Base-by-base conservation (phyloP, 2,888 invertebrate genomes). In the Empis stercorea region DNA sequence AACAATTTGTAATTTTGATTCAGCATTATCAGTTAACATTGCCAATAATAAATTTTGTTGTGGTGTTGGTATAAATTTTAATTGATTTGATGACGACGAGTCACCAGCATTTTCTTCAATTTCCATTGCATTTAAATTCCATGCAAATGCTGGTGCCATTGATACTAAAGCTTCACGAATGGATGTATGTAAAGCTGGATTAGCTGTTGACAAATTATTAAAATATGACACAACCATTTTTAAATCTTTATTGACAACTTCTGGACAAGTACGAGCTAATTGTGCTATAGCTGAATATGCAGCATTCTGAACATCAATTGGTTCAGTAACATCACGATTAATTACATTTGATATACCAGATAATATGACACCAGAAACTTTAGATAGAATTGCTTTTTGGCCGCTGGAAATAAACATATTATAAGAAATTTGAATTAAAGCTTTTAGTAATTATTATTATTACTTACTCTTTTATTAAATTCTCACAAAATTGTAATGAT, bases 401-500 rank as follows among this genome's bases (percentile, higher is more conserved):
- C 66, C 68, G 23, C 68, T 66, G 23, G 2, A 50, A 44, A 15
- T 42, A 39, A 43, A n/a, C n/a, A n/a, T n/a, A n/a, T n/a, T n/a
- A n/a, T n/a, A n/a, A n/a, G n/a, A n/a, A n/a, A n/a, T n/a, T n/a
- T n/a, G n/a, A n/a, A n/a, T n/a, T n/a, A n/a, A n/a, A n/a, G n/a
- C n/a, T n/a, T n/a, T n/a, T n/a, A n/a, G n/a, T n/a, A n/a, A n/a
- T n/a, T n/a, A n/a, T n/a, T n/a, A n/a, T n/a, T 16, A 41, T 23
- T 43, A 74, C 81, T 76, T 71, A 88, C 88, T 83, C 79, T 63
- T 81, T 78, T 41, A 91, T 81, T 42, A 92, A 77, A 58, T 87
- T 85, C 48, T 83, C 76, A 11, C 87, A 78, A 68, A 87, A 91
- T 65, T 85, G 84, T 13, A 94, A 71, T 1, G 89, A 84, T 66